Evolutionary conservation across 53 echinoderm and acorn worm species (phyloP), one percentile per base, ranked within the genome.

Genomic region (Echinometra lucunter): DNA sequence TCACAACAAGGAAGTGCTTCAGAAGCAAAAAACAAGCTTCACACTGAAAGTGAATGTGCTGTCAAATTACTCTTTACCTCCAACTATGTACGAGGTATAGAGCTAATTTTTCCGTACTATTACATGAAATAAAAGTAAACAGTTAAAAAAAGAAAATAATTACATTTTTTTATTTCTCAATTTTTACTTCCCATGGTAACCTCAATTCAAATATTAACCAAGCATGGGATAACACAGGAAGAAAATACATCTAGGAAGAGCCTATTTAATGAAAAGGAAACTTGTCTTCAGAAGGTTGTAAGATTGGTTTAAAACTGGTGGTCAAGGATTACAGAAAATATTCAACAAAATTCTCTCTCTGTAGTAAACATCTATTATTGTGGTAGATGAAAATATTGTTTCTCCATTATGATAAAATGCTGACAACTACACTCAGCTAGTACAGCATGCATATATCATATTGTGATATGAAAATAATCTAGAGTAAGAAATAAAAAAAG

Each of bases 401-500:
- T 49, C 23, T n/a, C 30, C 49, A 47, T 49, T 49, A 35, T 38
- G 35, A 89, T 58, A 23, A 85, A 58, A 89, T 23, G 35, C 57
- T 58, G 37, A 34, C 89, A 89, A 21, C 58, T 23, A 35, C 32
- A 89, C 58, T 89, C 10, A 58, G 57, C 58, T 60, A 60, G 60
- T 60, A 19, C 37, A 89, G 19, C 60, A 58, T 58, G 38, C 37
- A 37, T 89, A 89, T 60, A 9, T 37, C 38, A 13, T 58, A 25
- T 38, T 58, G 35, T 27, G 45, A 60, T 60, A 57, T 58, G 89
- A 60, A 89, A 89, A 38, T 58, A 89, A 89, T 89, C 37, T 37
- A 40, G 37, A 38, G 15, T 40, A 89, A 57, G 60, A 34, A 19
- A 30, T 40, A 60, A 4, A 32, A 49, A 60, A 89, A 58, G 45